These are phyloP conservation scores for Pyxicephalus adspersus DNA, from an alignment of 2,113 vertebrate species.

Conservation along the genomic window DNA sequence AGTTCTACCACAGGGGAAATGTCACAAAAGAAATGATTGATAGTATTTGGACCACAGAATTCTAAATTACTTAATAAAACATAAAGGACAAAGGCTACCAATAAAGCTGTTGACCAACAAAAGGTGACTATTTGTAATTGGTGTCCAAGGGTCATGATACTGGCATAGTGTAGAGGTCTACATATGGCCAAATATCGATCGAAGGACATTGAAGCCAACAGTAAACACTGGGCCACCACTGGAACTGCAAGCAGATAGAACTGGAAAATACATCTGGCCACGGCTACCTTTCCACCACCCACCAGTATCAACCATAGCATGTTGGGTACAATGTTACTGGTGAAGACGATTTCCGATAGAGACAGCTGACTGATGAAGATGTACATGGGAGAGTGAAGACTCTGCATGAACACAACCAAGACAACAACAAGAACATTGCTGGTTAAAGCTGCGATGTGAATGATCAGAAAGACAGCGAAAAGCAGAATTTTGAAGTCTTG, in stretches of 20 bases:
- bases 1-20: conserved; percentile 2
- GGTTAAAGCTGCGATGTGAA: background rate
- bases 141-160: background rate
- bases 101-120: background rate
- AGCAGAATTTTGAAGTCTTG: background rate
- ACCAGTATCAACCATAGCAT: too few relatives aligned
- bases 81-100: background rate
- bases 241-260: background rate
- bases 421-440: background rate
- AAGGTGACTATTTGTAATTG: background rate
- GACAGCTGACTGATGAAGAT: too few relatives aligned
- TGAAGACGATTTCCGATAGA: too few relatives aligned
- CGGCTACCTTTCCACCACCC: background rate
- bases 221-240: background rate
- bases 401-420: background rate
- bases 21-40: background rate
- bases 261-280: background rate
- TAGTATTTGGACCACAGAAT: background rate
- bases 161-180: background rate
- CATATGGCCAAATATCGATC: background rate
- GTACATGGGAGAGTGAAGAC: too few relatives aligned
- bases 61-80: background rate
- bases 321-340: too few relatives aligned
- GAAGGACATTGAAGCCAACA: background rate
- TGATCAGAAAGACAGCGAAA: background rate